Percentiles rank a stretch among this genome's conserved stretches.
Conservation (phyloP, 2,888 invertebrate genomes). For the Leptinotarsa haldemani region DNA sequence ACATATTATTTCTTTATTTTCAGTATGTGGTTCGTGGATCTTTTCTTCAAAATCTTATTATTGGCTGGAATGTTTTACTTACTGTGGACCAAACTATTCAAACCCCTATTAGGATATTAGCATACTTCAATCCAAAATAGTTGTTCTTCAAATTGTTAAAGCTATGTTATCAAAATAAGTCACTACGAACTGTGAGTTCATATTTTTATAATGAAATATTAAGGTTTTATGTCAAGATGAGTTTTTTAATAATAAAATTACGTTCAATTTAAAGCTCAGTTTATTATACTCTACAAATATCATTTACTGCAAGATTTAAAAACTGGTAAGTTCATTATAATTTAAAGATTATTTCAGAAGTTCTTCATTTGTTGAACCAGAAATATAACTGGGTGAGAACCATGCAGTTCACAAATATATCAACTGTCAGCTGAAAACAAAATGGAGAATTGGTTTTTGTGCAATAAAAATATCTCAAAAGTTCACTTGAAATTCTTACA, state of each 20-base stretch:
- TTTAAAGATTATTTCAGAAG: background rate
- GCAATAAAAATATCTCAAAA: too few relatives aligned
- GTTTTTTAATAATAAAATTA: too few relatives aligned
- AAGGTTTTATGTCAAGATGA: too few relatives aligned
- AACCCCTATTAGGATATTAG: conserved; percentile 31
- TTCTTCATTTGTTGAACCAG: conserved; percentile 26
- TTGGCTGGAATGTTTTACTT: conserved; percentile 46
- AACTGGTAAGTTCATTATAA: too few relatives aligned
- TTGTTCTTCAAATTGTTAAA: too few relatives aligned
- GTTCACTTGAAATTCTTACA: conserved; percentile 19
- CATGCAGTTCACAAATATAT: conserved; percentile 25
- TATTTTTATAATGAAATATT: too few relatives aligned
- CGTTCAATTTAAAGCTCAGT: too few relatives aligned
- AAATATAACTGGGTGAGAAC: conserved; percentile 29
- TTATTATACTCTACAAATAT: too few relatives aligned
- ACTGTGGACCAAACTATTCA: conserved; percentile 45
- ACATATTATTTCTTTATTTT: conserved; percentile 41
- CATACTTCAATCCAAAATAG: background rate
- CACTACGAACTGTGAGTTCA: too few relatives aligned
- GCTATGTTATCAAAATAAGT: too few relatives aligned
- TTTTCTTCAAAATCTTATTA: conserved; percentile 49
- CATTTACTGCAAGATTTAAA: too few relatives aligned
- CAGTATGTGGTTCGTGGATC: conserved; percentile 57
- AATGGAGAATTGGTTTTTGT: conserved; percentile 13
- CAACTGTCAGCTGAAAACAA: conserved; percentile 36